Evolutionary conservation across 2,888 invertebrate species (phyloP), one percentile per base, ranked within the genome.

Genomic region (Magallana nippona): DNA sequence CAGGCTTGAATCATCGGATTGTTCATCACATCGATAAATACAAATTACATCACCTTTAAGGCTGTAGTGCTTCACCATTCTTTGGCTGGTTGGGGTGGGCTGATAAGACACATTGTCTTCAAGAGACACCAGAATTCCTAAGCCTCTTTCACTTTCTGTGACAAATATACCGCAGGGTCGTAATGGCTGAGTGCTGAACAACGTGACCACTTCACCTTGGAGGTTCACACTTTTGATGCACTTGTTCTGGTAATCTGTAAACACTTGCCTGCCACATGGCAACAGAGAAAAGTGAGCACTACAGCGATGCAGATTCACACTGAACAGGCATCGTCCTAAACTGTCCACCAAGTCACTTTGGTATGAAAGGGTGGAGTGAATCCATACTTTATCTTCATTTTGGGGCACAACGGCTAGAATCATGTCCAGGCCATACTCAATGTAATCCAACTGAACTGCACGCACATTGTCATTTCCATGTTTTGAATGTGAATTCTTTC

Each of bases 281-380:
- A 71, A 71, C 71, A 71, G 22, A 71, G 71, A 22, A 71, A 71
- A 71, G 71, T 71, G 27, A 71, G 71, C 71, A 71, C 71, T 71
- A 71, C 71, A 71, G 22, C 32, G 71, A 27, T 27, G 27, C 32
- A 71, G 27, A 15, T 71, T 32, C 13, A 71, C 32, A 32, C 71
- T 71, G 27, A 32, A 27, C 71, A 71, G 22, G 32, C 71, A 71
- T 15, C 32, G 71, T 3, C 71, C 71, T 15, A 15, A 15, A 13
- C 27, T 32, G 71, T 71, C 71, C 71, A 71, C 71, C 11, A 71
- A 32, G 22, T 71, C 71, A 71, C 63, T 71, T 32, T 71, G 63
- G 32, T 71, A 71, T 13, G 63, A 27, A 10, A 71, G 27, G 22
- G 63, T 22, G 27, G 63, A 71, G 15, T 71, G 63, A 15, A 71